phyloP scores from a whole-genome alignment of 2,888 invertebrate genomes.

The Sympetrum striolatum region DNA sequence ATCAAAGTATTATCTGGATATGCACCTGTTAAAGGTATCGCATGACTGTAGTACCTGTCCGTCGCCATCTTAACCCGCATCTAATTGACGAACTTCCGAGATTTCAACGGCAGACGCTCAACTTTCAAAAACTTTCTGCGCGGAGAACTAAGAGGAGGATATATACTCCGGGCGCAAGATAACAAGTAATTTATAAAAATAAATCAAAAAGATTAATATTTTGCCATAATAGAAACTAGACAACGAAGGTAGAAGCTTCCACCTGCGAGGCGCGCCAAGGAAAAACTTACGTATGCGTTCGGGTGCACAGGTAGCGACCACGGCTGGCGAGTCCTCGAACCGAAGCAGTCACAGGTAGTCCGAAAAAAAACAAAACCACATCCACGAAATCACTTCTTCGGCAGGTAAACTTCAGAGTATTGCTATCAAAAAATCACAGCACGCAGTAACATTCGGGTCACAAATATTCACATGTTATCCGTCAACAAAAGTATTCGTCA shows the following conservation, averaged over 20 bases:
- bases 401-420: neutral
- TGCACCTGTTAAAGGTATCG: slow-evolving; percentile 29
- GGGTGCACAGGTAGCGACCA: neutral
- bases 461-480: slow-evolving; percentile 21
- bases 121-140: slow-evolving; percentile 8
- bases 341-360: neutral
- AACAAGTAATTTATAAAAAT: neutral
- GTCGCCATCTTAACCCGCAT: slow-evolving; percentile 26
- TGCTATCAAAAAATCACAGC: neutral
- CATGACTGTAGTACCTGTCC: slow-evolving; percentile 40
- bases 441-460: neutral
- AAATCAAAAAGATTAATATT: neutral
- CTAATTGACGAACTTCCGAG: slow-evolving; percentile 20
- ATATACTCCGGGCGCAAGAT: neutral
- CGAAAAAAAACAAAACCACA: neutral
- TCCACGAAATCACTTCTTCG: slow-evolving; percentile 26
- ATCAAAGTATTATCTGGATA: neutral
- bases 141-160: neutral
- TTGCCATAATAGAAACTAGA: neutral
- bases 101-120: slow-evolving; percentile 25
- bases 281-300: neutral
- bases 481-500: neutral
- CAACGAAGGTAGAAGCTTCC: neutral
- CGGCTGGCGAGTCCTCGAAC: neutral
- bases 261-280: neutral